phyloP scores from a whole-genome alignment of 2,888 invertebrate genomes.

The Plebejus melissa region DNA sequence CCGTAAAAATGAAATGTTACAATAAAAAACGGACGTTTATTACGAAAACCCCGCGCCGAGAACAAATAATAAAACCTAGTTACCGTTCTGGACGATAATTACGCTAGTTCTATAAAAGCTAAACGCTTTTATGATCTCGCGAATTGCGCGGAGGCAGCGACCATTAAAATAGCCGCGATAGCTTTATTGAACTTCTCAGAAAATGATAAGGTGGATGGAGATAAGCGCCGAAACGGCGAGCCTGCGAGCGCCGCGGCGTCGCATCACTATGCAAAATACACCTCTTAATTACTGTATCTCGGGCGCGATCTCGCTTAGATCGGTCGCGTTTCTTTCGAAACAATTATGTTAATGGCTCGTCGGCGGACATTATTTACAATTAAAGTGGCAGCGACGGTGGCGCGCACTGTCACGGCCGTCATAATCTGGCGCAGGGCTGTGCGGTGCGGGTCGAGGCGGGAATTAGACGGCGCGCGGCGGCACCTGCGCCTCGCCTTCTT shows the following conservation, averaged over 20 bases:
- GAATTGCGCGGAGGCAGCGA: constrained; percentile 5
- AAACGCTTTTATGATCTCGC: constrained; percentile 19
- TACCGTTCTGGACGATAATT: constrained; percentile 57
- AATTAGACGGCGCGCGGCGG: constrained; percentile 30
- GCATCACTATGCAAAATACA: constrained; percentile 70
- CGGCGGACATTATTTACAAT: constrained; percentile 63
- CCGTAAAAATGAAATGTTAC: constrained; percentile 57
- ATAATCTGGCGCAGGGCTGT: constrained; percentile 65
- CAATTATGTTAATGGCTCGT: constrained; percentile 67
- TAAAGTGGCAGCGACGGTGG: constrained; percentile 56
- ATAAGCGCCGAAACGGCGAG: constrained; percentile 61
- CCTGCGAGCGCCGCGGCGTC: constrained; percentile 50
- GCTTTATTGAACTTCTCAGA: constrained; percentile 45
- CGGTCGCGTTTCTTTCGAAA: constrained; percentile 68
- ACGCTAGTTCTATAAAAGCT: constrained; percentile 46
- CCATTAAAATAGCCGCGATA: not conserved
- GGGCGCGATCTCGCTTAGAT: constrained; percentile 63
- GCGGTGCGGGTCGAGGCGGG: not conserved
- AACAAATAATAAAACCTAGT: constrained; percentile 62
- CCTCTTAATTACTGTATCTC: constrained; percentile 68
- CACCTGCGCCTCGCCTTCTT: constrained; percentile 74
- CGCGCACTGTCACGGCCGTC: constrained; percentile 48
- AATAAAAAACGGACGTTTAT: constrained; percentile 67
- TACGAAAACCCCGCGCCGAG: constrained; percentile 45
- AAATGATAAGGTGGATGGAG: constrained; percentile 53